These are phyloP conservation scores for Agonopterix subpropinquella DNA, from an alignment of 2,888 invertebrate species.

Conservation along the genomic window DNA sequence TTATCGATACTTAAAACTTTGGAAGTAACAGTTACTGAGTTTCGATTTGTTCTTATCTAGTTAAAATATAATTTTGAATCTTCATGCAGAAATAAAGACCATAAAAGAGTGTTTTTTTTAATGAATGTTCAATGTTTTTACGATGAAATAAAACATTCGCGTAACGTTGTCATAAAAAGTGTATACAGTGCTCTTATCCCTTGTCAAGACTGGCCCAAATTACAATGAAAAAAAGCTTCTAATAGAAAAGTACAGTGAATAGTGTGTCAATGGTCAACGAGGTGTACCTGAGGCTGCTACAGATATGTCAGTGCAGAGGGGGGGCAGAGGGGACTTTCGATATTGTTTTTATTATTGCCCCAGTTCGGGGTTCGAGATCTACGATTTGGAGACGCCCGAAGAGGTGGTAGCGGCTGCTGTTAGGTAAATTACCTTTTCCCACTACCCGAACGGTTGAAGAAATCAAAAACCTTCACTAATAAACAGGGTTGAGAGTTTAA, in stretches of 20 bases:
- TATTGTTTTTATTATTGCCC: slow-evolving; percentile 61
- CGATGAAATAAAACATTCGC: too few species aligned
- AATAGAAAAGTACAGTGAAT: slow-evolving; percentile 6
- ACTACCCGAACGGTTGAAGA: too few species aligned
- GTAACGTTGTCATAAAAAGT: too few species aligned
- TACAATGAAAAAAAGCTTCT: background rate
- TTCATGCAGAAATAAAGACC: too few species aligned
- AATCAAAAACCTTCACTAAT: too few species aligned
- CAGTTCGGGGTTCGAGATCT: slow-evolving; percentile 58
- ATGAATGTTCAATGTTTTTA: too few species aligned
- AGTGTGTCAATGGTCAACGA: slow-evolving; percentile 44
- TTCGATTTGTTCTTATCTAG: background rate
- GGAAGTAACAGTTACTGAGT: background rate
- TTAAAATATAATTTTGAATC: background rate
- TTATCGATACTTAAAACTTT: background rate
- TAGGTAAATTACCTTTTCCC: slow-evolving; percentile 18
- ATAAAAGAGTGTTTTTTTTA: too few species aligned
- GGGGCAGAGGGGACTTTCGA: slow-evolving; percentile 49
- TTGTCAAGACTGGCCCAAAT: too few species aligned
- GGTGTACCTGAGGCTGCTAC: slow-evolving; percentile 15
- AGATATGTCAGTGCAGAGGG: slow-evolving; percentile 48
- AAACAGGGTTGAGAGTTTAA: too few species aligned
- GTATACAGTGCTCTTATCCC: too few species aligned
- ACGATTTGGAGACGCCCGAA: slow-evolving; percentile 53
- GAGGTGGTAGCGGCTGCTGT: slow-evolving; percentile 25